Percentiles rank a stretch among this genome's conserved stretches.
Conservation (phyloP, 2,797 vertebrate species). For the Allobates femoralis region DNA sequence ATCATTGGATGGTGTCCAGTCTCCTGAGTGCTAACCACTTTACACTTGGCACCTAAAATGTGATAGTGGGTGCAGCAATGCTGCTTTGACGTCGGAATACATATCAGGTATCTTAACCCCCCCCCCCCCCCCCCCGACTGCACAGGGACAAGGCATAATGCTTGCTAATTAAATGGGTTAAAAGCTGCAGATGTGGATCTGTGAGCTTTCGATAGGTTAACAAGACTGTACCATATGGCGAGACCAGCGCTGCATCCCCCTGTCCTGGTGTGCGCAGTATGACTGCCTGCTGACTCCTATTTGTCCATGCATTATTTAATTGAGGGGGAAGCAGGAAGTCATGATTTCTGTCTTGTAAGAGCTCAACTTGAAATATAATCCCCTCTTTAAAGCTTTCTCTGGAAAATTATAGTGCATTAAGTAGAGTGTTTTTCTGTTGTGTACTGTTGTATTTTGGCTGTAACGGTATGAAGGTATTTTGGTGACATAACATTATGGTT, state of each 20-base stretch:
- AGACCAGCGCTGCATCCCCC: not conserved
- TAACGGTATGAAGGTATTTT: not conserved
- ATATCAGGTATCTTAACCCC: too few relatives aligned
- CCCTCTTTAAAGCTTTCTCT: not conserved
- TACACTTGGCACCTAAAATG: too few relatives aligned
- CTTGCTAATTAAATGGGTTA: not conserved
- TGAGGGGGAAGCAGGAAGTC: too few relatives aligned
- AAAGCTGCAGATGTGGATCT: not conserved
- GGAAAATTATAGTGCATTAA: not conserved
- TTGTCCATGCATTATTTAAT: not conserved
- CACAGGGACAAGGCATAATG: not conserved
- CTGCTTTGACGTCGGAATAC: too few relatives aligned
- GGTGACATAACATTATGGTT: not conserved
- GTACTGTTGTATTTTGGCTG: not conserved
- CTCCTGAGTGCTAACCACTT: too few relatives aligned
- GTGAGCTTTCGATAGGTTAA: not conserved
- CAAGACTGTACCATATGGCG: not conserved
- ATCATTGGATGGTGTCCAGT: too few relatives aligned
- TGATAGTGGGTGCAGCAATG: too few relatives aligned
- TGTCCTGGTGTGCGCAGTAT: conserved; percentile 18
- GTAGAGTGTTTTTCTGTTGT: not conserved
- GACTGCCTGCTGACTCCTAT: conserved; percentile 20
- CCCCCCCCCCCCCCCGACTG: too few relatives aligned
- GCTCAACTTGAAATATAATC: not conserved
- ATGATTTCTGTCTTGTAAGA: not conserved